A percentile compares a stretch with the other conserved stretches of the same genome.
Evolutionary conservation across 2,113 vertebrate genomes (phyloP).

Genomic region (Thamnaconus septentrionalis): DNA sequence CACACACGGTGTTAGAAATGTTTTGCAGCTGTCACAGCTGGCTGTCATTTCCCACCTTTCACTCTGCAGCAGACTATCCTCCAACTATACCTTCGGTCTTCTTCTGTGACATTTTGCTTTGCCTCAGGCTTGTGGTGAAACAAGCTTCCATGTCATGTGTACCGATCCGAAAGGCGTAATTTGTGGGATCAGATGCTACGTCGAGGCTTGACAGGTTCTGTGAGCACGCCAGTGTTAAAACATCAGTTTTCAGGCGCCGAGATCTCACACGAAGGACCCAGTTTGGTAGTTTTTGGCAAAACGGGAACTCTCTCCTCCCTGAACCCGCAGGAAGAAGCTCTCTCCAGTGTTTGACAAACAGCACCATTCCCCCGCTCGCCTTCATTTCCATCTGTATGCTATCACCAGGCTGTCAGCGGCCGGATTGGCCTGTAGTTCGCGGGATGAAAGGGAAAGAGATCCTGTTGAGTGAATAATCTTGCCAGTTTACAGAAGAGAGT

Average conservation of each 20-base stretch:
- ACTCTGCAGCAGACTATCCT: too few species aligned
- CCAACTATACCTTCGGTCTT: too few species aligned
- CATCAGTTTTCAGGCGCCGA: constrained; percentile 35
- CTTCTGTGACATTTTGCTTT: too few species aligned
- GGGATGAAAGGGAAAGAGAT: constrained; percentile 78
- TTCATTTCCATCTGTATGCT: constrained; percentile 80
- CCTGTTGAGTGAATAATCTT: constrained; percentile 83
- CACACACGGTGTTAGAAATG: too few species aligned
- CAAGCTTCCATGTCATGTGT: too few species aligned
- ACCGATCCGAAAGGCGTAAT: not conserved
- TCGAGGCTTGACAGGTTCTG: constrained; percentile 9
- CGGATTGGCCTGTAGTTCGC: constrained; percentile 75
- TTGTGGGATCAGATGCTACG: constrained; percentile 25
- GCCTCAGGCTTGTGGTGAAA: too few species aligned
- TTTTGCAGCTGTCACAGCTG: too few species aligned
- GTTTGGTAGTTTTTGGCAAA: constrained; percentile 22
- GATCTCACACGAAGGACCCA: constrained; percentile 37
- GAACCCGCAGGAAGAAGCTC: constrained; percentile 46
- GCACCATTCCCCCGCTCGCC: constrained; percentile 54
- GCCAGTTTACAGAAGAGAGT: constrained; percentile 78
- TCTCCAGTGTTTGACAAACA: constrained; percentile 68
- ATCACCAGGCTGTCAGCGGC: constrained; percentile 76
- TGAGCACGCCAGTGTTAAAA: constrained; percentile 20
- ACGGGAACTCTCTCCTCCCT: constrained; percentile 20
- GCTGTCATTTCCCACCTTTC: too few species aligned